phyloP scores from a whole-genome alignment of 2,113 vertebrate genomes.

The Hipposideros armiger region DNA sequence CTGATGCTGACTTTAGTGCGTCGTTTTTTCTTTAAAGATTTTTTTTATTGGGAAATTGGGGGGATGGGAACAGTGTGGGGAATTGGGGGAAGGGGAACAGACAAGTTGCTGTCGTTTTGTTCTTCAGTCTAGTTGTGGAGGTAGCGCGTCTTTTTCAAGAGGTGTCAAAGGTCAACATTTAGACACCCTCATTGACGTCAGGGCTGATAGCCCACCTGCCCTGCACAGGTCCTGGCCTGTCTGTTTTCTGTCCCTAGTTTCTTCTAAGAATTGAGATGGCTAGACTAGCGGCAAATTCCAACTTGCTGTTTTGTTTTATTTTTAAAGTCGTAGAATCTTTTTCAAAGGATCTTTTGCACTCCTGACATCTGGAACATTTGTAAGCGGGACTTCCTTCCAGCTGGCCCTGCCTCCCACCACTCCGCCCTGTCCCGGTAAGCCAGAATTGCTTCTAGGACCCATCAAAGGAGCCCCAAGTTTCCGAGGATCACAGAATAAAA shows the following conservation, averaged over 20 bases:
- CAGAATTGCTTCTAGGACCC: background rate
- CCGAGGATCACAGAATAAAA: constrained; percentile 41
- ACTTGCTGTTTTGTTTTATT: background rate
- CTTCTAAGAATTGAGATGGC: background rate
- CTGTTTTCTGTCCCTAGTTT: background rate
- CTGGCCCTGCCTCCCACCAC: background rate
- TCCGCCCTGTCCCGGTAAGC: background rate
- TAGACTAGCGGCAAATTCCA: background rate
- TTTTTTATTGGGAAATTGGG: too few species aligned
- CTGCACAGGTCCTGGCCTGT: background rate
- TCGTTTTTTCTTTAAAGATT: too few species aligned
- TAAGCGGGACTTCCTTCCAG: background rate
- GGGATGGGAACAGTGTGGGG: too few species aligned
- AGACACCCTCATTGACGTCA: background rate
- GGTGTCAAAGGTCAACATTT: background rate
- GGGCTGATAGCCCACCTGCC: too few species aligned
- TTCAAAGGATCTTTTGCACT: background rate
- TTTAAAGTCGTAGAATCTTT: background rate
- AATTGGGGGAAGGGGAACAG: too few species aligned
- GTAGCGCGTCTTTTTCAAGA: background rate
- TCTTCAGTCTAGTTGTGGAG: too few species aligned
- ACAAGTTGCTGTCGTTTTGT: too few species aligned
- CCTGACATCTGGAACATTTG: background rate
- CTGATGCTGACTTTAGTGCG: background rate
- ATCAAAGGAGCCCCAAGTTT: background rate